These are phyloP conservation scores for Centropristis striata DNA, from an alignment of 2,113 vertebrate genomes.

Conservation along the genomic window DNA sequence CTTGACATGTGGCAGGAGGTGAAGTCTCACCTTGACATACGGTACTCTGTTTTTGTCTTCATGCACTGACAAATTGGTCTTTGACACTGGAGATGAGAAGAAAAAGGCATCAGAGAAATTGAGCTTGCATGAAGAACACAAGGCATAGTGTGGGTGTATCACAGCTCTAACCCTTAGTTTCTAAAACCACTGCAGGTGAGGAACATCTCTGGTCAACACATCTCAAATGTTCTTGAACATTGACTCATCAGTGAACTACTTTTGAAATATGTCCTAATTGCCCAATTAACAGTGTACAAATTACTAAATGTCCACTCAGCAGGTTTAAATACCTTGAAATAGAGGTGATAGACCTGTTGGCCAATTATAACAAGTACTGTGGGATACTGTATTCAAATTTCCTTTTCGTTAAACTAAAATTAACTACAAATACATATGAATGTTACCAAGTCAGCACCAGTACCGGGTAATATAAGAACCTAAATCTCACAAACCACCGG, in stretches of 20 bases:
- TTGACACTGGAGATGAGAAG: constrained; percentile 89
- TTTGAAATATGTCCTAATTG: background rate
- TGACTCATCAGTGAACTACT: background rate
- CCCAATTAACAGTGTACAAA: background rate
- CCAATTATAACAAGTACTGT: background rate
- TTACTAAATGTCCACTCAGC: background rate
- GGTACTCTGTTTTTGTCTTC: constrained; percentile 99
- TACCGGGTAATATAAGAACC: background rate
- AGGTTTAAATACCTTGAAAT: background rate
- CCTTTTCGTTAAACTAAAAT: background rate
- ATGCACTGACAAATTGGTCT: constrained; percentile 97
- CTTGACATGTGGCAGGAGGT: background rate
- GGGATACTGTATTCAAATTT: background rate
- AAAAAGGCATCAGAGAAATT: background rate
- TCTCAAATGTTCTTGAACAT: background rate
- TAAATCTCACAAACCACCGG: too few species aligned
- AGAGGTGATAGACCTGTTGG: background rate
- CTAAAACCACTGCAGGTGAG: background rate
- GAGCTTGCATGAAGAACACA: background rate
- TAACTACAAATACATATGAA: background rate
- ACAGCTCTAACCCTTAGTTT: background rate
- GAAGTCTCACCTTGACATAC: constrained; percentile 92
- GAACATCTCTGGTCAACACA: background rate
- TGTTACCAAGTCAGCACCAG: background rate
- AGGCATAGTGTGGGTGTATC: background rate